Conservation (phyloP, 2,797 vertebrate genomes). For the Peromyscus attwateri region DNA sequence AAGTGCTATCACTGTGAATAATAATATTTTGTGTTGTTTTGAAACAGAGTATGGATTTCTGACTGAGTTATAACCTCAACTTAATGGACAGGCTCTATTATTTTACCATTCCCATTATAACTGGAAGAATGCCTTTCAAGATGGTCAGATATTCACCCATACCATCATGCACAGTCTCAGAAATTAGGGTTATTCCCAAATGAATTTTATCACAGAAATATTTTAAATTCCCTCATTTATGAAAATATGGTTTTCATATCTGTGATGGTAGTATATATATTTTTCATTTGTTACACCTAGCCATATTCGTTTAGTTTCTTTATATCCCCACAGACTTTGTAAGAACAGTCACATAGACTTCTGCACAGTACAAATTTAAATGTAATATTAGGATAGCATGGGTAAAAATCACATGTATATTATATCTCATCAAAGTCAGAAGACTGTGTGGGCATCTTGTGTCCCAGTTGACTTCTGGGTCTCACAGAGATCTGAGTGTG, state of each 20-base stretch:
- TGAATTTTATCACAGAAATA: background rate
- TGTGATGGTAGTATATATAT: background rate
- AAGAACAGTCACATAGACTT: background rate
- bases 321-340: background rate
- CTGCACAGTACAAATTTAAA: background rate
- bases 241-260: background rate
- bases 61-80: background rate
- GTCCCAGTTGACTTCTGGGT: background rate
- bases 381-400: background rate
- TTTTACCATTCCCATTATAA: background rate
- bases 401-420: background rate
- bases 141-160: background rate
- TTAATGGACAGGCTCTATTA: background rate
- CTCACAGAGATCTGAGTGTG: background rate
- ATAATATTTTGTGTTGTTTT: background rate
- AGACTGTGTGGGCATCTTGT: background rate
- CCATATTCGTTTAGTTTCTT: background rate
- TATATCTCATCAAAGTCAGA: background rate
- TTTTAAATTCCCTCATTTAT: background rate
- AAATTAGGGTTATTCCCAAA: background rate
- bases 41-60: background rate
- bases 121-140: background rate
- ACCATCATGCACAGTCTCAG: background rate
- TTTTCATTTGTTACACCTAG: background rate
- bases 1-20: background rate